These are phyloP conservation scores for Coreoperca whiteheadi DNA, from an alignment of 2,113 vertebrate genomes.

Conservation along the genomic window DNA sequence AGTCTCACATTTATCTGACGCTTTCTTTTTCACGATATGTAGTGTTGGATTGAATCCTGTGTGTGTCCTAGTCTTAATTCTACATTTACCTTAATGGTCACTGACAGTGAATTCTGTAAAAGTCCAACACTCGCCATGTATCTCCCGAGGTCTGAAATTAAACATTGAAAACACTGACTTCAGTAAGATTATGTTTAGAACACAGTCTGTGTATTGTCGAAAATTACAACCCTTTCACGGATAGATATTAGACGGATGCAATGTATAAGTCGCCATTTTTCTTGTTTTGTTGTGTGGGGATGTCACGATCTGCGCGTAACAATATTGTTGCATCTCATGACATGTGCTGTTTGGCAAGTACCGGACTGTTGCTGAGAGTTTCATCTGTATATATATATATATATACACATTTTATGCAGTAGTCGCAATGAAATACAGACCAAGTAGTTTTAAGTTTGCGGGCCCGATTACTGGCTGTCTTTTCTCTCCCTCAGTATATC, in stretches of 20 bases:
- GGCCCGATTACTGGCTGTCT: not conserved
- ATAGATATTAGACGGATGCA: not conserved
- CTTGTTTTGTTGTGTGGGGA: not conserved
- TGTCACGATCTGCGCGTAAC: not conserved
- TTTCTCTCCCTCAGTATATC: too few species aligned
- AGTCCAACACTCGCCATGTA: not conserved
- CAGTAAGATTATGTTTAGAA: not conserved
- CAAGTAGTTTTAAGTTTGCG: not conserved
- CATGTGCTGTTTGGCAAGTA: not conserved
- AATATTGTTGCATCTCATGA: not conserved
- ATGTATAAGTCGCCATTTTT: not conserved
- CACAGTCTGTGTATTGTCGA: not conserved
- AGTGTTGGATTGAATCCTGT: not conserved
- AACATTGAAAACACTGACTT: too few species aligned
- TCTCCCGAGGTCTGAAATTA: too few species aligned
- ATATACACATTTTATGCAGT: not conserved
- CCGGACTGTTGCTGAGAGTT: not conserved
- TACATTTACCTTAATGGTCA: not conserved
- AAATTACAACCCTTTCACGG: accelerated
- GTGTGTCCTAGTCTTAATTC: too few species aligned
- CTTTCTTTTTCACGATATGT: not conserved
- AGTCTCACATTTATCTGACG: not conserved
- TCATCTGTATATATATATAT: not conserved
- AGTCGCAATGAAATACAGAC: not conserved
- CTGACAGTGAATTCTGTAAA: not conserved